These are phyloP conservation scores for Keiferia lycopersicella DNA, from an alignment of 2,888 invertebrate genomes.

Conservation along the genomic window DNA sequence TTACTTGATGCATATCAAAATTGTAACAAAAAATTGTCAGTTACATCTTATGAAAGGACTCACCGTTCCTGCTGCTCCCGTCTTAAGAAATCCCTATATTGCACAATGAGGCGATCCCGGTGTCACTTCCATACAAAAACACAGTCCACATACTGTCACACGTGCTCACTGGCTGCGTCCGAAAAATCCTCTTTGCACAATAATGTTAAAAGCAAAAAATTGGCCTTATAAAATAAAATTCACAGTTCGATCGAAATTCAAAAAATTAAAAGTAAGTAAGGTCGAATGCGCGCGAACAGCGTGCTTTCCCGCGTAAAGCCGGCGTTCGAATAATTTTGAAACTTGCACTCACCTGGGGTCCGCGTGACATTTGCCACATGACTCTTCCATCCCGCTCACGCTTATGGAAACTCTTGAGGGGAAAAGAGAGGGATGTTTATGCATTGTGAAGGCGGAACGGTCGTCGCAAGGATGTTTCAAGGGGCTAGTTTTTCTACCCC, in stretches of 20 bases:
- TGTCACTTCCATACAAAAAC: conserved; percentile 45
- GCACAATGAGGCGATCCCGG: conserved; percentile 58
- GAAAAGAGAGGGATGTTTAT: conserved; percentile 43
- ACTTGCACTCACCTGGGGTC: conserved; percentile 68
- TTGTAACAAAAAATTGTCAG: conserved; percentile 23
- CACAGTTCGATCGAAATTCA: conserved; percentile 31
- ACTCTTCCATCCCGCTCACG: conserved; percentile 48
- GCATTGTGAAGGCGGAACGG: conserved; percentile 69
- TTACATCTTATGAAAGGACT: conserved; percentile 45
- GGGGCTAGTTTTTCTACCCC: conserved; percentile 52
- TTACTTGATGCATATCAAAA: background rate
- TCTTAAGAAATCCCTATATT: conserved; percentile 65
- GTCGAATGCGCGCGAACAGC: conserved; percentile 42
- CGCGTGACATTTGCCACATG: conserved; percentile 63
- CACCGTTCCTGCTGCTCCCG: conserved; percentile 60
- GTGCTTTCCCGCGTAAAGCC: conserved; percentile 77
- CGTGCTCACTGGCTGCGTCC: conserved; percentile 25
- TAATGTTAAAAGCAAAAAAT: conserved; percentile 19
- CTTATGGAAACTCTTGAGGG: conserved; percentile 24
- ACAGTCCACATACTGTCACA: conserved; percentile 30
- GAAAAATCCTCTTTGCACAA: conserved; percentile 22
- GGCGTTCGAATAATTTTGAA: conserved; percentile 67
- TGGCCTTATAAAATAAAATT: conserved; percentile 10
- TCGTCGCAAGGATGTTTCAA: conserved; percentile 52
- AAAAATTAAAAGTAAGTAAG: conserved; percentile 32